Percentiles rank a stretch among this genome's conserved stretches.
Evolutionary conservation across 2,113 vertebrate genomes (phyloP).

Genomic region (Erinaceus europaeus): DNA sequence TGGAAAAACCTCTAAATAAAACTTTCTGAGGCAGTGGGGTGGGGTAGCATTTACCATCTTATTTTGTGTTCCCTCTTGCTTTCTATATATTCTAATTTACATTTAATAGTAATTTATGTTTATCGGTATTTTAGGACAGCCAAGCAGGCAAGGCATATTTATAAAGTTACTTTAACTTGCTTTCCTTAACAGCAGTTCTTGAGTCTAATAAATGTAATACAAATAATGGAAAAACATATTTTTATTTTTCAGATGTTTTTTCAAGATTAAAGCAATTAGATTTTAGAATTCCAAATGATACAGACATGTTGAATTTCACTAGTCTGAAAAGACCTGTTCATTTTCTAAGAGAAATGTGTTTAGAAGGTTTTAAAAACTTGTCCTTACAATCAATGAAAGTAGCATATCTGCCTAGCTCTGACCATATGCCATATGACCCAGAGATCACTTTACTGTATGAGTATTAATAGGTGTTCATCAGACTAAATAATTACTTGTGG

Average conservation of each 20-base stretch:
- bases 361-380: background rate
- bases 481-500: slow-evolving; percentile 25
- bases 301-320: slow-evolving; percentile 16
- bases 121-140: background rate
- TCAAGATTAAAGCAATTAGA: background rate
- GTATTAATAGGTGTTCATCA: background rate
- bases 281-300: slow-evolving; percentile 2
- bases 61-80: background rate
- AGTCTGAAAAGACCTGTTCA: background rate
- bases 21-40: too few species aligned
- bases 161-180: background rate
- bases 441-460: background rate
- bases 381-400: slow-evolving; percentile 6
- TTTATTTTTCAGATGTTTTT: background rate
- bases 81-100: background rate
- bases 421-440: background rate
- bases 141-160: background rate
- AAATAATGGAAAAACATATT: background rate
- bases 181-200: background rate
- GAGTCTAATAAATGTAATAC: slow-evolving; percentile 9
- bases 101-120: background rate
- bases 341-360: slow-evolving; percentile 38
- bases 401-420: background rate
- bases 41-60: background rate
- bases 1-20: too few species aligned